phyloP scores from a whole-genome alignment of 2,888 invertebrate species.

The Chalcosyrphus nemorum region DNA sequence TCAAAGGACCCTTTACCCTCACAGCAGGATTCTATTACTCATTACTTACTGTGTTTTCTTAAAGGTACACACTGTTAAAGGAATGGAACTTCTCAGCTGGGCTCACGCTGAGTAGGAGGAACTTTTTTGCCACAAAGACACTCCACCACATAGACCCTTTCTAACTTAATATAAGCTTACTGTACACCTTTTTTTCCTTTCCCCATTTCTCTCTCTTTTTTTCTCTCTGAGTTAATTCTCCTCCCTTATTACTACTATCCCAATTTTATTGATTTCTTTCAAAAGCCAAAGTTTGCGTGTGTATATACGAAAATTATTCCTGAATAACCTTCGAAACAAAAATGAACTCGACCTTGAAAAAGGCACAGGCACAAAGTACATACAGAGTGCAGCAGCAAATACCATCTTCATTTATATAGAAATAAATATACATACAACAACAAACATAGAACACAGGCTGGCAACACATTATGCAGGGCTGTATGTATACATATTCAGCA shows the following conservation, averaged over 20 bases:
- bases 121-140: neutral
- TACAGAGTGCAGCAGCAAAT: slow-evolving; percentile 28
- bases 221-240: too few relatives aligned
- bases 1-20: too few relatives aligned
- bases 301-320: slow-evolving; percentile 38
- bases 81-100: neutral
- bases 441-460: neutral
- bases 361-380: slow-evolving; percentile 24
- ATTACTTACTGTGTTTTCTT: neutral
- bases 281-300: slow-evolving; percentile 24
- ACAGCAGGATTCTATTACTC: neutral
- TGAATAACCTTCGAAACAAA: slow-evolving; percentile 54
- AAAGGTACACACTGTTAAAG: neutral
- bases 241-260: slow-evolving; percentile 21
- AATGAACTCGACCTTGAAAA: slow-evolving; percentile 70
- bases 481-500: slow-evolving; percentile 1
- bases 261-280: slow-evolving; percentile 63
- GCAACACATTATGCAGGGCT: slow-evolving; percentile 20
- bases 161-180: neutral
- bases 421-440: slow-evolving; percentile 10
- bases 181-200: neutral
- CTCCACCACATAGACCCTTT: neutral
- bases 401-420: slow-evolving; percentile 28
- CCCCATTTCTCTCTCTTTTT: neutral
- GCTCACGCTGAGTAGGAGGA: neutral